These are phyloP conservation scores for Mycetomoellerius zeteki DNA, from an alignment of 1,140 invertebrate genomes.

Conservation along the genomic window DNA sequence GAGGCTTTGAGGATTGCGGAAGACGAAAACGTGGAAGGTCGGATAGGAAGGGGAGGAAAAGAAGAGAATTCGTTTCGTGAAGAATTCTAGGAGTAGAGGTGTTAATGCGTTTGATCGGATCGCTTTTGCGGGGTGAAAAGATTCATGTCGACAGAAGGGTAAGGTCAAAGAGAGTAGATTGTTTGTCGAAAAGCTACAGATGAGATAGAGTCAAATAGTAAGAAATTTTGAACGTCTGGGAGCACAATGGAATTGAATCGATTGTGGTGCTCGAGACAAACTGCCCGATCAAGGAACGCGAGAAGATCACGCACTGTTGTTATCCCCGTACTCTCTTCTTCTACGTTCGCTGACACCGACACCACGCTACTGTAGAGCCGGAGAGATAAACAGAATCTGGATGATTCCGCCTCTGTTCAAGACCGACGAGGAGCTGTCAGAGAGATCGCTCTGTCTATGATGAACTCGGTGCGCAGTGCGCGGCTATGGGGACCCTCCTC, in stretches of 20 bases:
- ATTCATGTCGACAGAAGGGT: not conserved
- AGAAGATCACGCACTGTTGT: constrained; percentile 66
- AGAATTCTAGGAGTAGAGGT: constrained; percentile 12
- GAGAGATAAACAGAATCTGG: constrained; percentile 78
- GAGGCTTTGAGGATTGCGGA: constrained; percentile 57
- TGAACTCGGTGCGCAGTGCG: constrained; percentile 84
- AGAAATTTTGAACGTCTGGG: constrained; percentile 21
- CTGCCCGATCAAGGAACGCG: not conserved
- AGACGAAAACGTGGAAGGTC: constrained; percentile 24
- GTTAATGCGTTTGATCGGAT: constrained; percentile 42
- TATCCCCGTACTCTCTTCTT: constrained; percentile 50
- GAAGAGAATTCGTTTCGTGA: constrained; percentile 18
- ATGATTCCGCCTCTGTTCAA: constrained; percentile 78
- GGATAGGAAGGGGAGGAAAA: not conserved
- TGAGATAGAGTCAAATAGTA: not conserved
- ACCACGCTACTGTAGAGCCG: constrained; percentile 69
- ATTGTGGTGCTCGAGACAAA: constrained; percentile 28
- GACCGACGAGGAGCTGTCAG: constrained; percentile 82
- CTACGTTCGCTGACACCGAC: constrained; percentile 56
- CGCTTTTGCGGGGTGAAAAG: constrained; percentile 19
- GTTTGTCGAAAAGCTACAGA: not conserved
- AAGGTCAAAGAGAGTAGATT: constrained; percentile 12
- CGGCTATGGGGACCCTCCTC: constrained; percentile 79
- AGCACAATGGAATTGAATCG: not conserved
- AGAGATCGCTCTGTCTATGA: constrained; percentile 83